Conservation (phyloP, 2,113 vertebrate genomes). For the Nymphicus hollandicus region DNA sequence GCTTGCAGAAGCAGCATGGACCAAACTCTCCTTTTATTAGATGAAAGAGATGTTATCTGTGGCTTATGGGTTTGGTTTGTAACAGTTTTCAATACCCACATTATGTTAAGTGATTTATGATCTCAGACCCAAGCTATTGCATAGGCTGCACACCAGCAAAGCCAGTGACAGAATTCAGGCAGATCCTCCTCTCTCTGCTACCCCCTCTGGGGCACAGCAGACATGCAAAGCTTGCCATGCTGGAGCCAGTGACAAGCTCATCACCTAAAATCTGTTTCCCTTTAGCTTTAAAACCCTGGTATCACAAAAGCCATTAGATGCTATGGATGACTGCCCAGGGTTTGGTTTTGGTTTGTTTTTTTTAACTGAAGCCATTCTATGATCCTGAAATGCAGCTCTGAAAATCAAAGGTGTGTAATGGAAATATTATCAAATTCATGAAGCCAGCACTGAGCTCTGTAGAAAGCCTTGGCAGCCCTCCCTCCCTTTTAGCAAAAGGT, state of each 20-base stretch:
- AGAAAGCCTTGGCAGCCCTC: slow-evolving; percentile 61
- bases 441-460: not conserved
- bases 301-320: not conserved
- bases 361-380: not conserved
- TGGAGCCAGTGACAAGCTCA: not conserved
- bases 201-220: not conserved
- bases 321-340: not conserved
- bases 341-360: not conserved
- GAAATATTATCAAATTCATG: not conserved
- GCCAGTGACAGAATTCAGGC: not conserved
- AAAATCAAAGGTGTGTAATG: not conserved
- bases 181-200: not conserved
- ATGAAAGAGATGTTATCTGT: slow-evolving; percentile 13
- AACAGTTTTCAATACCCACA: not conserved
- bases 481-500: slow-evolving; percentile 59
- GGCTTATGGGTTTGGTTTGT: not conserved
- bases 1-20: not conserved
- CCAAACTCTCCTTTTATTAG: not conserved
- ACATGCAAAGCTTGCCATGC: not conserved
- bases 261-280: not conserved
- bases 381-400: slow-evolving; percentile 14
- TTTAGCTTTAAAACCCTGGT: not conserved
- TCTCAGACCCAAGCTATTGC: not conserved
- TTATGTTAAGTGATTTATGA: not conserved
- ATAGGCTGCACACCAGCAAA: not conserved